A percentile compares a stretch with the other conserved stretches of the same genome.
These are phyloP conservation scores for Dysidea cf. avara DNA, from an alignment of 37 sponge, comb jelly and placozoan genomes.

Conservation along the genomic window DNA sequence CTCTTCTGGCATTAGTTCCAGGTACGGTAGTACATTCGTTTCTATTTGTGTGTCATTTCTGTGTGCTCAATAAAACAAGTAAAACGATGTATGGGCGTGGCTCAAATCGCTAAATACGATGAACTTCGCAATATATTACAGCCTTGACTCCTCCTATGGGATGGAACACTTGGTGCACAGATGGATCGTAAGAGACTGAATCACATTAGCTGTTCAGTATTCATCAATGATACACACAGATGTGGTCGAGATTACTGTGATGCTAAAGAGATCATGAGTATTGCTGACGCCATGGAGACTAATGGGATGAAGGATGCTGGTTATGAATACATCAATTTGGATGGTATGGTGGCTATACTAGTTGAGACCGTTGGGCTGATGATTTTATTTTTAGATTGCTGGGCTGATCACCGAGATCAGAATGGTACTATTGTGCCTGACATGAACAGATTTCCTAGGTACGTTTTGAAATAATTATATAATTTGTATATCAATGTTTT, in stretches of 20 bases:
- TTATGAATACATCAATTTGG: slow-evolving; percentile 86
- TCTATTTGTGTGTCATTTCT: too few relatives aligned
- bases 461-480: slow-evolving; percentile 3
- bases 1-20: too few relatives aligned
- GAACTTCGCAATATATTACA: too few relatives aligned
- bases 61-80: too few relatives aligned
- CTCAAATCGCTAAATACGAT: too few relatives aligned
- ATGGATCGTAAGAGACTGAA: slow-evolving; percentile 45
- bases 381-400: slow-evolving; percentile 56
- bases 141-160: slow-evolving; percentile 82
- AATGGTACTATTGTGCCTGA: slow-evolving; percentile 70
- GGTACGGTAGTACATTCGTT: too few relatives aligned
- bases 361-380: background rate
- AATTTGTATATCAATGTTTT: background rate
- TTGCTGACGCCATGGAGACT: slow-evolving; percentile 87
- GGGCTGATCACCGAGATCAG: slow-evolving; percentile 74
- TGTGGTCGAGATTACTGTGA: slow-evolving; percentile 78
- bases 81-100: too few relatives aligned
- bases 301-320: slow-evolving; percentile 82
- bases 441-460: slow-evolving; percentile 64
- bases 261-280: slow-evolving; percentile 65
- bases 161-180: slow-evolving; percentile 91
- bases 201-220: background rate
- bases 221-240: slow-evolving; percentile 11
- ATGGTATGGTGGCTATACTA: slow-evolving; percentile 32